These are phyloP conservation scores for Drosophila gaucha DNA, from an alignment of 2,888 invertebrate species.

Conservation along the genomic window DNA sequence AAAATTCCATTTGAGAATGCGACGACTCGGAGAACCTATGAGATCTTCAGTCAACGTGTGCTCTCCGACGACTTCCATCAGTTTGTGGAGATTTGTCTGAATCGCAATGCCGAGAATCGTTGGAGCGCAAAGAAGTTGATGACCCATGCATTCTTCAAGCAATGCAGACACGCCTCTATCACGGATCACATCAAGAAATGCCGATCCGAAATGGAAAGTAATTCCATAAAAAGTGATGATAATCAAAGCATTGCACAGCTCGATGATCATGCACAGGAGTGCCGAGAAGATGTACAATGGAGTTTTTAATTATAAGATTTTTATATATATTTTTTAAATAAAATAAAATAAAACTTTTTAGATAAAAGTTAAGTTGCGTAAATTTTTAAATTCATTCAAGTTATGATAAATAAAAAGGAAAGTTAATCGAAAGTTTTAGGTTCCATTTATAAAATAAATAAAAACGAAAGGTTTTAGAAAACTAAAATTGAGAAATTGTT, in stretches of 20 bases:
- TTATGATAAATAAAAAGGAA: background rate
- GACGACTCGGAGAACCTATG: slow-evolving; percentile 78
- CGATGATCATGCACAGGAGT: slow-evolving; percentile 8
- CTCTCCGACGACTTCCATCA: slow-evolving; percentile 92
- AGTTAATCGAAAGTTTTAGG: background rate
- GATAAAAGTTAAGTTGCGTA: background rate
- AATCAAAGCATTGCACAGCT: slow-evolving; percentile 27
- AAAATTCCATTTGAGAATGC: slow-evolving; percentile 38
- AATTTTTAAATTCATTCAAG: background rate
- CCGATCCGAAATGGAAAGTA: slow-evolving; percentile 75
- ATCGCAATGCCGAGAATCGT: slow-evolving; percentile 88
- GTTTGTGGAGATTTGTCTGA: slow-evolving; percentile 90
- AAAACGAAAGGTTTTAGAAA: no score
- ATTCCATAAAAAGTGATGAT: slow-evolving; percentile 69
- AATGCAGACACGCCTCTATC: slow-evolving; percentile 84
- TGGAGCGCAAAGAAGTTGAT: slow-evolving; percentile 90
- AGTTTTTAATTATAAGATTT: slow-evolving; percentile 32
- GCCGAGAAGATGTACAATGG: slow-evolving; percentile 40
- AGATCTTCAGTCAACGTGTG: slow-evolving; percentile 87
- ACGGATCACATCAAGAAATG: slow-evolving; percentile 80
- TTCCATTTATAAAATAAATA: no score
- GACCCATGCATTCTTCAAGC: slow-evolving; percentile 91
- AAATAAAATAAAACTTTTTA: slow-evolving; percentile 16
- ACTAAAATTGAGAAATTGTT: no score
- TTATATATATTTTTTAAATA: slow-evolving; percentile 11